Evolutionary conservation across 2,113 vertebrate species (phyloP).

Genomic region (Grantiella picta): DNA sequence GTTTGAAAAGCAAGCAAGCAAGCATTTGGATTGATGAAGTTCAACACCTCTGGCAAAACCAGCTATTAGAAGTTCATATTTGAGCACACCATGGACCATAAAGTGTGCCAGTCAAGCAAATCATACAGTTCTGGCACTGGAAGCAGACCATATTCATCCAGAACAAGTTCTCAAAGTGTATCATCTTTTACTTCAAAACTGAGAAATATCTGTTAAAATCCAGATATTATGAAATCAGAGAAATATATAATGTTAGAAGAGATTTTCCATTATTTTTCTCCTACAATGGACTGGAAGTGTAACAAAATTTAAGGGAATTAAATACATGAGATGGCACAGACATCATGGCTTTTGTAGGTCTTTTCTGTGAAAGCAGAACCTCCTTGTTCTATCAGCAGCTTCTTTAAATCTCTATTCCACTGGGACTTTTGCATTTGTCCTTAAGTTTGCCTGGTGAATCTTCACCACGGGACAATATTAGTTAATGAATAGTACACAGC

Average conservation of each 20-base stretch:
- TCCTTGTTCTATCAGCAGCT: not conserved
- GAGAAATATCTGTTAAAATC: not conserved
- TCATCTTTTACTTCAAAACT: not conserved
- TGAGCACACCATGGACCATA: not conserved
- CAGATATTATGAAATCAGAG: not conserved
- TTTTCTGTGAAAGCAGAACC: not conserved
- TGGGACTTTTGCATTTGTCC: not conserved
- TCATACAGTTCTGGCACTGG: not conserved
- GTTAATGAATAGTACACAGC: not conserved
- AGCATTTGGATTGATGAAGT: not conserved
- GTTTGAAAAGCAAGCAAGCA: not conserved
- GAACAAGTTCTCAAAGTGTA: constrained; percentile 35
- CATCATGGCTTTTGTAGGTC: not conserved
- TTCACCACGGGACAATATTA: not conserved
- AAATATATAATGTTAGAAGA: not conserved
- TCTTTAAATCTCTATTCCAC: not conserved
- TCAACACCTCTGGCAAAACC: not conserved
- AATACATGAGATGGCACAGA: not conserved
- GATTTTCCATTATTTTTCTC: not conserved
- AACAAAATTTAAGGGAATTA: not conserved
- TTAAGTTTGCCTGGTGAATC: not conserved
- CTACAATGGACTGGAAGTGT: not conserved
- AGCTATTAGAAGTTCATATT: not conserved
- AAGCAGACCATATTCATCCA: constrained; percentile 1
- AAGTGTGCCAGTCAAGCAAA: not conserved